A percentile compares a stretch with the other conserved stretches of the same genome.
These are phyloP conservation scores for Nylanderia fulva DNA, from an alignment of 1,140 invertebrate species.

Conservation along the genomic window DNA sequence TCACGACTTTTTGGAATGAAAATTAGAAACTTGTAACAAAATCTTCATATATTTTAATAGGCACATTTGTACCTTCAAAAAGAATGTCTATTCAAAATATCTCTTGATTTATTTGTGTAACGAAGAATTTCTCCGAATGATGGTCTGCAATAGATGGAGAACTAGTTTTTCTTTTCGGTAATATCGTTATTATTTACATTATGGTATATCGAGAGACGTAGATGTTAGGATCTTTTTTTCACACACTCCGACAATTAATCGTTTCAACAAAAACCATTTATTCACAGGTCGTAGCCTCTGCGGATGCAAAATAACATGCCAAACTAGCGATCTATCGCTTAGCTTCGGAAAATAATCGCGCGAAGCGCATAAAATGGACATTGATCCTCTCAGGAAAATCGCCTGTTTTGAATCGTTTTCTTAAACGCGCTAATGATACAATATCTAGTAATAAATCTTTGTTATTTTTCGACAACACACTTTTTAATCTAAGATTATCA, in stretches of 20 bases:
- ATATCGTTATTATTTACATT: conserved; percentile 60
- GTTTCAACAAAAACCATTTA: conserved; percentile 62
- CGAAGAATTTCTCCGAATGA: not conserved
- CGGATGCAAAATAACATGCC: conserved; percentile 59
- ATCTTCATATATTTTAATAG: not conserved
- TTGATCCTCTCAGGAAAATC: conserved; percentile 42
- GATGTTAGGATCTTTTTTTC: conserved; percentile 49
- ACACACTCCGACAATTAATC: conserved; percentile 56
- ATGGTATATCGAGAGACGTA: conserved; percentile 50
- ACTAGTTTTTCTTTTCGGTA: conserved; percentile 29
- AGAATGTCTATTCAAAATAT: conserved; percentile 2
- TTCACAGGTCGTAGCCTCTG: conserved; percentile 59
- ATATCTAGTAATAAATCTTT: not conserved
- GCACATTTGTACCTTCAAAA: not conserved
- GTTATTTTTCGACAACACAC: not conserved
- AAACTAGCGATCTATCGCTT: conserved; percentile 60
- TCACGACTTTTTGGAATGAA: not conserved
- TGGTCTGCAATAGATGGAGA: conserved; percentile 44
- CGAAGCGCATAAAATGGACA: conserved; percentile 52
- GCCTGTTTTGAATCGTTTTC: conserved; percentile 50
- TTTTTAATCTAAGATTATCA: not conserved
- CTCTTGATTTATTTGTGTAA: not conserved
- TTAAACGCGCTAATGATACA: conserved; percentile 23
- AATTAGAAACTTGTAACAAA: conserved; percentile 14
- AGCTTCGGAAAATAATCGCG: conserved; percentile 61